Evolutionary conservation across 2,113 vertebrate species (phyloP).

Genomic region (Mastomys natalensis): DNA sequence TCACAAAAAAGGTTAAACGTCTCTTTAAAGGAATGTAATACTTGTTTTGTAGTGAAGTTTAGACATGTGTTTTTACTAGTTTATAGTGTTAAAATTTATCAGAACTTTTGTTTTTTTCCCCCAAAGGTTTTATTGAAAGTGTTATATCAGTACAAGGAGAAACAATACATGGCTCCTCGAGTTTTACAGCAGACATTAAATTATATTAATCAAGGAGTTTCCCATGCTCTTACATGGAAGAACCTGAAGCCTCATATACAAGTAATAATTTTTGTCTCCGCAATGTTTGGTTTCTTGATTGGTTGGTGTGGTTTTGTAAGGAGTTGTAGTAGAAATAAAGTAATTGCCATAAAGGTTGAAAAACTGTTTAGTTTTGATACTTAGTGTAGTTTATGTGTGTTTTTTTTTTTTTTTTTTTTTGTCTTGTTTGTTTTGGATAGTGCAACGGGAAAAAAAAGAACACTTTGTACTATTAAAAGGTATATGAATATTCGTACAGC

Average conservation of each 20-base stretch:
- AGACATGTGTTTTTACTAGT: background rate
- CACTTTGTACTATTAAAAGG: background rate
- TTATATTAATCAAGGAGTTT: conserved; percentile 98
- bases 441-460: background rate
- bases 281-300: background rate
- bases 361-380: background rate
- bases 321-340: conserved; percentile 34
- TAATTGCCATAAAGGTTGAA: conserved; percentile 4
- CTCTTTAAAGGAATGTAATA: background rate
- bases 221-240: conserved; percentile 98
- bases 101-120: conserved; percentile 45
- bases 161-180: conserved; percentile 97
- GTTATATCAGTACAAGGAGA: conserved; percentile 98
- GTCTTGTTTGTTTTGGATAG: background rate
- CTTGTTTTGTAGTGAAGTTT: conserved; percentile 4
- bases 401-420: background rate
- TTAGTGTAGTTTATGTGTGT: too few relatives aligned
- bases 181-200: conserved; percentile 98
- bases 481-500: conserved; percentile 6
- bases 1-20: background rate
- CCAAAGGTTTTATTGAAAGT: conserved; percentile 97
- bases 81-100: conserved; percentile 53
- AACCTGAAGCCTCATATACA: conserved; percentile 98
- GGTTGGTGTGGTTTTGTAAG: background rate
- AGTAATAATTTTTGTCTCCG: conserved; percentile 86